A percentile compares a stretch with the other conserved stretches of the same genome.
phyloP scores from a whole-genome alignment of 1,140 invertebrate species.

The Lordiphosa clarofinis region DNA sequence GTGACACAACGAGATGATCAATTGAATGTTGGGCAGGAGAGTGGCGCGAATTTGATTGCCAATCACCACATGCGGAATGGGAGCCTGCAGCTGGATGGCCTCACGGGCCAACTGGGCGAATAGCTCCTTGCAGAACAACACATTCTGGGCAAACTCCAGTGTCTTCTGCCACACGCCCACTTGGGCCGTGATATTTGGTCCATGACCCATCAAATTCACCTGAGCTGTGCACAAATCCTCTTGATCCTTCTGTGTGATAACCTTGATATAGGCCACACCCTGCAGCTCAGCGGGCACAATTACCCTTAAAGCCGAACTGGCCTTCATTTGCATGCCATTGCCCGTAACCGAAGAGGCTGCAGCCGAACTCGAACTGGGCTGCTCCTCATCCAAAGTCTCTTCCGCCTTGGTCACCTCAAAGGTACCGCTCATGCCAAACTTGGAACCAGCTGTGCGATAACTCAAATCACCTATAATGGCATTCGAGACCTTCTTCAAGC shows the following conservation, averaged over 20 bases:
- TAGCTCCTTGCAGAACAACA: slow-evolving; percentile 97
- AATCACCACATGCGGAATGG: slow-evolving; percentile 97
- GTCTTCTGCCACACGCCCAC: slow-evolving; percentile 94
- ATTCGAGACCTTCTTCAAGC: slow-evolving; percentile 96
- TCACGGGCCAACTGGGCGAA: slow-evolving; percentile 97
- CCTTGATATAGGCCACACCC: slow-evolving; percentile 97
- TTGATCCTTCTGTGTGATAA: slow-evolving; percentile 95
- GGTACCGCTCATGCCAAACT: slow-evolving; percentile 94
- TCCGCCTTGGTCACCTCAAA: slow-evolving; percentile 98
- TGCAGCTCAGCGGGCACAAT: slow-evolving; percentile 96
- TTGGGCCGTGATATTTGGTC: slow-evolving; percentile 84
- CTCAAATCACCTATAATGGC: slow-evolving; percentile 97
- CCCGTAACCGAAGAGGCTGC: slow-evolving; percentile 13
- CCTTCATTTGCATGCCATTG: slow-evolving; percentile 80
- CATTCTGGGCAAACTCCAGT: slow-evolving; percentile 97
- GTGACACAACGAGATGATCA: slow-evolving; percentile 89
- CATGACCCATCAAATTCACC: slow-evolving; percentile 85
- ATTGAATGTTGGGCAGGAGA: slow-evolving; percentile 94
- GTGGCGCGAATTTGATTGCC: slow-evolving; percentile 98
- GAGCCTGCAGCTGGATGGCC: slow-evolving; percentile 94
- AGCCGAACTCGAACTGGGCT: slow-evolving; percentile 9
- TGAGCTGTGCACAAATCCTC: slow-evolving; percentile 89
- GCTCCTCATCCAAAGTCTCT: slow-evolving; percentile 90
- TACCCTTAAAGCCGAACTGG: slow-evolving; percentile 91
- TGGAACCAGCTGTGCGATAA: slow-evolving; percentile 95